Percentiles rank a stretch among this genome's conserved stretches.
Evolutionary conservation across 2,113 vertebrate genomes (phyloP).

Genomic region (Oncorhynchus mykiss): DNA sequence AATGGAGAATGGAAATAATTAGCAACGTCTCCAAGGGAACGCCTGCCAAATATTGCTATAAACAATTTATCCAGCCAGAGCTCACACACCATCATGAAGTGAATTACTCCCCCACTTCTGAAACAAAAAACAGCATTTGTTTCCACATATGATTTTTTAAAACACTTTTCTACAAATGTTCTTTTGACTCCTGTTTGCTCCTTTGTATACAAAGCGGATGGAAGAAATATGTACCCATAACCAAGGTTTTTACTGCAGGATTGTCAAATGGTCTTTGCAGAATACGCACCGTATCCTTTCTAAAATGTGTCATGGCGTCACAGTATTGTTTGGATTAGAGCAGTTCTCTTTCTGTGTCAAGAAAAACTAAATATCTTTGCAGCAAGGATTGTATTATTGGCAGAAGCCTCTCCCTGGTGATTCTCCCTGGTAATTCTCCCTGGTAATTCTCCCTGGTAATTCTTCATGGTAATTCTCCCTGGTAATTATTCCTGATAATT

Average conservation of each 20-base stretch:
- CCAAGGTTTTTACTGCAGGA: too few relatives aligned
- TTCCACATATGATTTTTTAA: slow-evolving; percentile 15
- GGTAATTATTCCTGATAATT: too few relatives aligned
- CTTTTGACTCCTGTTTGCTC: background rate
- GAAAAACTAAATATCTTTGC: slow-evolving; percentile 14
- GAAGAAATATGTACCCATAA: slow-evolving; percentile 30
- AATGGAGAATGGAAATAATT: slow-evolving; percentile 68
- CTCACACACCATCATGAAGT: slow-evolving; percentile 45
- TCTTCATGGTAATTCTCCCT: too few relatives aligned
- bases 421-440: too few relatives aligned
- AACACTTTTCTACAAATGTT: background rate
- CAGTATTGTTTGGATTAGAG: too few relatives aligned
- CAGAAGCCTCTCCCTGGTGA: too few relatives aligned
- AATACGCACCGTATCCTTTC: too few relatives aligned
- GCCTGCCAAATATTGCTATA: slow-evolving; percentile 61
- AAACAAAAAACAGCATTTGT: background rate
- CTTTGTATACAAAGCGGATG: slow-evolving; percentile 26
- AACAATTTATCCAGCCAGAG: slow-evolving; percentile 56
- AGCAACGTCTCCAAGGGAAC: slow-evolving; percentile 59
- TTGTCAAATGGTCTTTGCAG: too few relatives aligned
- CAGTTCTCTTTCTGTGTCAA: background rate
- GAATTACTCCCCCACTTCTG: slow-evolving; percentile 6
- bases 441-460: too few relatives aligned
- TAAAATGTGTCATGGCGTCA: too few relatives aligned
- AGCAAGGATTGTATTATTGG: slow-evolving; percentile 6